phyloP scores from a whole-genome alignment of 92 coral and sea anemone genomes.

The Phenganax subtilis region DNA sequence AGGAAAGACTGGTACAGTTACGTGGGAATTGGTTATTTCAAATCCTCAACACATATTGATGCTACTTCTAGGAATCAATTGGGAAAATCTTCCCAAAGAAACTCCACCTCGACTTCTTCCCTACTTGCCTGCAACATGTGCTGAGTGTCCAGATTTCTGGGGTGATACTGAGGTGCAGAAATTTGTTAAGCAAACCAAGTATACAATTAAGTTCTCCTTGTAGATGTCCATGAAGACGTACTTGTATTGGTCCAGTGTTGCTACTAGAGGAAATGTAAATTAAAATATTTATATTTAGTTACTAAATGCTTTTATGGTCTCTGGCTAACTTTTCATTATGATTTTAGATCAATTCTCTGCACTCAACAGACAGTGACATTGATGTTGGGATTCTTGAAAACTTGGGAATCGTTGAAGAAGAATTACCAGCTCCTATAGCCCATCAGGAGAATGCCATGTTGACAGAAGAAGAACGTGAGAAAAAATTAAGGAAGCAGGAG shows the following conservation, averaged over 20 bases:
- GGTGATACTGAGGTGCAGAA: slow-evolving; percentile 65
- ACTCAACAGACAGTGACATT: slow-evolving; percentile 53
- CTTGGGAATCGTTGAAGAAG: slow-evolving; percentile 83
- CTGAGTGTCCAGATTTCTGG: slow-evolving; percentile 72
- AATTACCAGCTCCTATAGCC: slow-evolving; percentile 32
- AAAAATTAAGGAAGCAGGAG: slow-evolving; percentile 58
- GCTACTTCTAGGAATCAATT: slow-evolving; percentile 55
- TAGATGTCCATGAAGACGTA: too few species aligned
- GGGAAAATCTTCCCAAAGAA: slow-evolving; percentile 77
- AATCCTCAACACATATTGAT: not conserved
- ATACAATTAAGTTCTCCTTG: too few species aligned
- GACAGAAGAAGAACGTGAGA: slow-evolving; percentile 64
- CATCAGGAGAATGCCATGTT: slow-evolving; percentile 49
- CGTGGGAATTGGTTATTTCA: not conserved
- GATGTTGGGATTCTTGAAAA: slow-evolving; percentile 76
- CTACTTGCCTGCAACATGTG: slow-evolving; percentile 76
- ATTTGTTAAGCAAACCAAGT: not conserved
- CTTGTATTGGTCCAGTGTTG: too few species aligned
- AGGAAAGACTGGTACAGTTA: not conserved
- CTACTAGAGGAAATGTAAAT: not conserved
- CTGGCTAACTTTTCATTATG: too few species aligned
- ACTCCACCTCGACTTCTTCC: slow-evolving; percentile 87
- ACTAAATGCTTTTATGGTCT: not conserved
- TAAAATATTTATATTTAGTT: not conserved
- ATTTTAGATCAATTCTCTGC: slow-evolving; percentile 33